Conservation (phyloP, 2,797 vertebrate genomes). For the Xenops minutus region DNA sequence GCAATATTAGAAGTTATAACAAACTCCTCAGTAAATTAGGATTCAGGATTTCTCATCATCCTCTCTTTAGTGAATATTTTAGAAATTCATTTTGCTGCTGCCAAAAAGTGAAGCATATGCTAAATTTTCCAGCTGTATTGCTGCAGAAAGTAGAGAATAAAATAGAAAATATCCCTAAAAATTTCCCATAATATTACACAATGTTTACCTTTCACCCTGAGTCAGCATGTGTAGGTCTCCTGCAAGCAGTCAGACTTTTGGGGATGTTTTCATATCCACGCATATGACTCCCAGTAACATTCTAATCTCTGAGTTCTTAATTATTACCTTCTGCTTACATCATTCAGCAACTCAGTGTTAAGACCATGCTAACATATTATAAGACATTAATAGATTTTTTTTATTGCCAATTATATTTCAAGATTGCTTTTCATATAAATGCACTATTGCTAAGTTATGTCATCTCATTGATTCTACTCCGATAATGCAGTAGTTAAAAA, state of each 20-base stretch:
- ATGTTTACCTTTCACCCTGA: background rate
- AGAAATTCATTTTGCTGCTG: background rate
- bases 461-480: conserved; percentile 55
- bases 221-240: background rate
- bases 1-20: background rate
- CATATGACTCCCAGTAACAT: background rate
- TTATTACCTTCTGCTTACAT: conserved; percentile 10
- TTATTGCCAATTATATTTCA: conserved; percentile 64
- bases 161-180: background rate
- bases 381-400: conserved; percentile 50
- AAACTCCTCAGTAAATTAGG: background rate
- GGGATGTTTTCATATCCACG: accelerated
- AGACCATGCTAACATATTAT: conserved; percentile 38
- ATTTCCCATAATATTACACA: background rate
- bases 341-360: background rate
- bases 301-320: conserved; percentile 41
- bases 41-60: background rate
- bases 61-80: conserved; percentile 14
- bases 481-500: conserved; percentile 41
- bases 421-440: conserved; percentile 61
- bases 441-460: conserved; percentile 18
- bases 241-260: background rate
- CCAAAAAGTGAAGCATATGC: background rate
- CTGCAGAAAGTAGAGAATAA: background rate
- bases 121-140: background rate